These are phyloP conservation scores for Oryzias sinensis DNA, from an alignment of 2,797 vertebrate species.

Conservation along the genomic window DNA sequence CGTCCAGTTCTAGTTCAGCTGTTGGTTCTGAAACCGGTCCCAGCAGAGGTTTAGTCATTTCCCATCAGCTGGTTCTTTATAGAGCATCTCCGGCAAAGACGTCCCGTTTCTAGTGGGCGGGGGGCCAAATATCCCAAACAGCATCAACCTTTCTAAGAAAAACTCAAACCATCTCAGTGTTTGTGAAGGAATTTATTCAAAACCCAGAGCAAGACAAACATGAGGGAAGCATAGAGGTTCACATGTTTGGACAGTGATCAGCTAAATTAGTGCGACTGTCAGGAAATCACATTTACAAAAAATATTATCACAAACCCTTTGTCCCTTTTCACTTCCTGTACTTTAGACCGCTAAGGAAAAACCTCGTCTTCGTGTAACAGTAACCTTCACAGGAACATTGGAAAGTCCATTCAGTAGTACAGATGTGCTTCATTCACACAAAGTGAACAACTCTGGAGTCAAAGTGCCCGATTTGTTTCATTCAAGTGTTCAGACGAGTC, in stretches of 20 bases:
- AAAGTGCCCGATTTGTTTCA: conserved; percentile 4
- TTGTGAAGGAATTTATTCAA: neutral
- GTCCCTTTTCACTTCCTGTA: conserved; percentile 20
- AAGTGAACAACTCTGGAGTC: neutral
- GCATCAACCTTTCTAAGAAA: too few relatives aligned
- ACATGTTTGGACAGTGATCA: conserved; percentile 25
- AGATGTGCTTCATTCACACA: conserved; percentile 3
- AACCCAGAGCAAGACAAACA: neutral
- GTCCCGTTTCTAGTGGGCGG: too few relatives aligned
- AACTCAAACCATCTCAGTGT: too few relatives aligned
- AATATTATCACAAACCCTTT: conserved; percentile 40
- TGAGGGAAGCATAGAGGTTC: conserved; percentile 5
- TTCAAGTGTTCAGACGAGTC: neutral
- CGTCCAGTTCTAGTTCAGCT: too few relatives aligned
- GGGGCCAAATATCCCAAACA: too few relatives aligned
- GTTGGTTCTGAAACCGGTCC: too few relatives aligned
- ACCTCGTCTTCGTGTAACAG: neutral
- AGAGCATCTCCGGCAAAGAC: too few relatives aligned
- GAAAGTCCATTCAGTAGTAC: neutral
- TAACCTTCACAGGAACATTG: too few relatives aligned
- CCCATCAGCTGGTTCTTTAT: too few relatives aligned
- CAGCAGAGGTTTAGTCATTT: too few relatives aligned
- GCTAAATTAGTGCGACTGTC: conserved; percentile 2
- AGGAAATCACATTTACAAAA: conserved; percentile 40
- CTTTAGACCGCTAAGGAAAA: conserved; percentile 10